Conservation (phyloP, 1,140 invertebrate genomes). For the Laupala kohalensis region DNA sequence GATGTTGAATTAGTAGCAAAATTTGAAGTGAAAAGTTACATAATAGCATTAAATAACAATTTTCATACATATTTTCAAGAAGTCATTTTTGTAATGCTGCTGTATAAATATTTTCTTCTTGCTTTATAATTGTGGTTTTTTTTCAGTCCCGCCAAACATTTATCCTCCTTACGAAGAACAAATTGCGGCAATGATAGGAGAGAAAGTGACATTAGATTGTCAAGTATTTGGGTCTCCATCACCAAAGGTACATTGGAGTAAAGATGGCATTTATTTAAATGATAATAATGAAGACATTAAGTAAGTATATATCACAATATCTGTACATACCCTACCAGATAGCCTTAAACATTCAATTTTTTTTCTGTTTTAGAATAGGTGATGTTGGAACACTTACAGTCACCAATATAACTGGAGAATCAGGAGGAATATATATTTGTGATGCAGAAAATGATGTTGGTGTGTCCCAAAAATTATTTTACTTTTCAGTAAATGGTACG, state of each 20-base stretch:
- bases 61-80: neutral
- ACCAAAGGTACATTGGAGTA: constrained; percentile 15
- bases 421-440: constrained; percentile 33
- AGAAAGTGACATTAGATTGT: constrained; percentile 14
- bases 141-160: constrained; percentile 16
- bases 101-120: neutral
- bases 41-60: neutral
- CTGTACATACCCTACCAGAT: too few relatives aligned
- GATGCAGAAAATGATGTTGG: constrained; percentile 38
- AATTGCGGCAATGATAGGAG: constrained; percentile 9
- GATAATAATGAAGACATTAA: neutral
- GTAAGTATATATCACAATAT: neutral
- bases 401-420: constrained; percentile 22
- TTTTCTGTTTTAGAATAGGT: neutral
- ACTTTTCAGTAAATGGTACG: constrained; percentile 34
- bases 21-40: too few relatives aligned
- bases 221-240: constrained; percentile 15
- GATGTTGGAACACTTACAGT: constrained; percentile 26
- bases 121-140: neutral
- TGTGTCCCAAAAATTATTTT: constrained; percentile 35
- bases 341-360: neutral
- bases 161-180: constrained; percentile 13
- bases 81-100: neutral
- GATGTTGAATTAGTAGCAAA: too few relatives aligned
- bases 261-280: constrained; percentile 12